Evolutionary conservation across 2,888 invertebrate species (phyloP), one percentile per base, ranked within the genome.

Genomic region (Mesopsocus fuscifrons): DNA sequence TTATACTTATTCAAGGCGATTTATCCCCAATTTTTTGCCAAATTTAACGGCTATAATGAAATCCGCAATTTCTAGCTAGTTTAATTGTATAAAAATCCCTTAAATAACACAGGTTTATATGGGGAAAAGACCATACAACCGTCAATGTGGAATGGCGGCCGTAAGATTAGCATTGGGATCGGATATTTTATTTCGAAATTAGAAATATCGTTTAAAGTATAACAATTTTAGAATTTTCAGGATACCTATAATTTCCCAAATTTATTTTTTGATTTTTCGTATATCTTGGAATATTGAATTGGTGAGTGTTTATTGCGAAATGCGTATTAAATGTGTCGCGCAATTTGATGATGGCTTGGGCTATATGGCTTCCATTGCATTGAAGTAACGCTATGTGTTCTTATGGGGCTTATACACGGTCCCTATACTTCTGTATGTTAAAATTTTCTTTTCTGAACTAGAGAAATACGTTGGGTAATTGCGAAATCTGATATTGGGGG

Each of bases 121-220:
- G 26, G 40, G 41, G 42, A 46, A 47, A 44, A 46, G 46, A 52
- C 50, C 51, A 51, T 52, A 57, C 58, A 61, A 61, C 61, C 59
- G 57, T 55, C 58, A 52, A 59, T 59, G 26, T 26, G 62, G 63
- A 65, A 65, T 65, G 65, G 65, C 65, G 64, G 65, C 65, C 65
- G 62, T 65, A 65, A 65, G 65, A 60, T 60, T 58, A 58, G 59
- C 60, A 65, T 64, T 58, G 63, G 60, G 51, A 54, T 6, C 20
- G 38, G 38, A 20, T 26, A 26, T 26, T 26, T 26, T 9, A 26
- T 26, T 26, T 26, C 11, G n/a, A n/a, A n/a, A n/a, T n/a, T 46
- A 48, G 46, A 49, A 49, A 52, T 42, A 42, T 54, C 55, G 53
- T 26, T 11, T 26, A 26, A 26, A 26, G 26, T 26, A 38, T 20